A percentile compares a stretch with the other conserved stretches of the same genome.
Conservation (phyloP, 1,140 invertebrate species). For the Apocrypta bakeri region DNA sequence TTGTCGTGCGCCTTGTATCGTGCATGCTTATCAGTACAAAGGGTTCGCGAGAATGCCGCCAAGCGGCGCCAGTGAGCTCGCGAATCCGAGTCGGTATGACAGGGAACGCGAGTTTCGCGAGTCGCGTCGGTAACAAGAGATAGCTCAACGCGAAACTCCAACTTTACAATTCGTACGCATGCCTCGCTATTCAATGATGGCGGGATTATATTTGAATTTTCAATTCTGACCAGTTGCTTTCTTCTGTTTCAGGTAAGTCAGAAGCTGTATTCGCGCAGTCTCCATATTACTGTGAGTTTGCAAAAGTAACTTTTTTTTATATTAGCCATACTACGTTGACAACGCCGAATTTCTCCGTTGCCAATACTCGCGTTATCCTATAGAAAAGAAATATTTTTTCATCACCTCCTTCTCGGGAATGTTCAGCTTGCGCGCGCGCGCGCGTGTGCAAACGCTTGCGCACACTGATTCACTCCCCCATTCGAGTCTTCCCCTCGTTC, state of each 20-base stretch:
- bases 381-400: too few relatives aligned
- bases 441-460: not conserved
- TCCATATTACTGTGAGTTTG: not conserved
- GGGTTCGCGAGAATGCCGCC: slow-evolving; percentile 41
- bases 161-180: not conserved
- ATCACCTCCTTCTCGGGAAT: too few relatives aligned
- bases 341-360: not conserved
- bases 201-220: not conserved
- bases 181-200: not conserved
- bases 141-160: slow-evolving; percentile 30
- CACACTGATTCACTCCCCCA: not conserved
- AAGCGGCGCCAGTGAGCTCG: slow-evolving; percentile 68
- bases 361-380: too few relatives aligned
- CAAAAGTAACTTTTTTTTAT: too few relatives aligned
- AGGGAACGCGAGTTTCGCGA: slow-evolving; percentile 60
- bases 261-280: not conserved
- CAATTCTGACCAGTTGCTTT: slow-evolving; percentile 22
- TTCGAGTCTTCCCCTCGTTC: too few relatives aligned
- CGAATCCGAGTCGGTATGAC: slow-evolving; percentile 64
- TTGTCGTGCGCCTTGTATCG: not conserved
- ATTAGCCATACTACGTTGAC: too few relatives aligned
- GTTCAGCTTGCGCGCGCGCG: not conserved
- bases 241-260: slow-evolving; percentile 63
- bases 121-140: slow-evolving; percentile 54
- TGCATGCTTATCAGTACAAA: not conserved